Conservation (phyloP, 2,797 vertebrate species). For the Denticeps clupeoides region DNA sequence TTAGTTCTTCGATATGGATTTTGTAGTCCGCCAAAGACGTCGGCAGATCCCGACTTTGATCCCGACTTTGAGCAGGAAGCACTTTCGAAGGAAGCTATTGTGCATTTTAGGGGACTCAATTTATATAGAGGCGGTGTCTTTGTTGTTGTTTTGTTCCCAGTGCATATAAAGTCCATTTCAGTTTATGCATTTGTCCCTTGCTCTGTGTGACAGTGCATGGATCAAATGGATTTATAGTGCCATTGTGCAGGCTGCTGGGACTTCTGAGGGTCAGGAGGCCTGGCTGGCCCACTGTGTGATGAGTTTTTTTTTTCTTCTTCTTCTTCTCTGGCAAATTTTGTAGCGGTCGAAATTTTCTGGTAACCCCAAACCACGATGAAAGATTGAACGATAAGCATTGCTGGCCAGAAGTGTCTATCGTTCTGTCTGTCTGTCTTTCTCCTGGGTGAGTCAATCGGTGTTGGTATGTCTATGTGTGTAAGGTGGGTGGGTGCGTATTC, state of each 20-base stretch:
- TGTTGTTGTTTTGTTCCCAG: not conserved
- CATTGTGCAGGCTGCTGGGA: too few relatives aligned
- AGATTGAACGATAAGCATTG: too few relatives aligned
- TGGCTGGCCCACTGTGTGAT: too few relatives aligned
- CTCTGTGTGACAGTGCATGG: too few relatives aligned
- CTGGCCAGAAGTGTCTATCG: not conserved
- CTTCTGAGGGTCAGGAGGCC: too few relatives aligned
- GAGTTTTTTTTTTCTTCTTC: too few relatives aligned
- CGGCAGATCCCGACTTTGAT: slow-evolving; percentile 7
- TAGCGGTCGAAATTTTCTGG: too few relatives aligned
- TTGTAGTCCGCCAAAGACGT: not conserved
- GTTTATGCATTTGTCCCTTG: not conserved
- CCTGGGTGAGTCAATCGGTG: not conserved
- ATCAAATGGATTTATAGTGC: too few relatives aligned
- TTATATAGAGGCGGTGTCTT: not conserved
- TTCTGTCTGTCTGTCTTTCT: not conserved
- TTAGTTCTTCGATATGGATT: not conserved
- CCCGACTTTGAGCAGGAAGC: not conserved
- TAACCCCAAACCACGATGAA: too few relatives aligned
- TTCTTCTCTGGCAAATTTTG: too few relatives aligned
- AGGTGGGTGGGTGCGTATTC: slow-evolving; percentile 7
- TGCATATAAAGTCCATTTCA: not conserved
- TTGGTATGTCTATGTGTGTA: not conserved
- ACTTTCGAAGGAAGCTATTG: not conserved
- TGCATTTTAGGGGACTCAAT: not conserved